Conservation (phyloP, 1,140 invertebrate genomes). For the Muscidifurax raptorellus region DNA sequence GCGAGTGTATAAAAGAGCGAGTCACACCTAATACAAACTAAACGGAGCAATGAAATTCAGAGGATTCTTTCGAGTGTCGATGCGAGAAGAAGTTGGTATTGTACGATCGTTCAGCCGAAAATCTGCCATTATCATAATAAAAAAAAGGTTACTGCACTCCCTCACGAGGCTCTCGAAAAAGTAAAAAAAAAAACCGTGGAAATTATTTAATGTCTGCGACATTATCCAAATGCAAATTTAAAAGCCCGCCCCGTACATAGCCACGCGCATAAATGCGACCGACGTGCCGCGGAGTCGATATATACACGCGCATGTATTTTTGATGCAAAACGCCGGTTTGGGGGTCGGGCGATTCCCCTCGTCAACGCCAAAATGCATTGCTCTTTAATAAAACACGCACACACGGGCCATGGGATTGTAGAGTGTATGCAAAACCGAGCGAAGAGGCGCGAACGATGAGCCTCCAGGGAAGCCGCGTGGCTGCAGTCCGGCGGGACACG, state of each 20-base stretch:
- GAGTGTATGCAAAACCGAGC: constrained; percentile 28
- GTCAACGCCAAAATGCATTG: constrained; percentile 43
- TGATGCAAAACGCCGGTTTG: constrained; percentile 21
- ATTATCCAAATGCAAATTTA: constrained; percentile 49
- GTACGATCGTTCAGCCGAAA: too few species aligned
- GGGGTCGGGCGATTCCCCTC: constrained; percentile 4
- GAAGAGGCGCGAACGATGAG: constrained; percentile 42
- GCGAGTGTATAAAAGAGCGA: background rate
- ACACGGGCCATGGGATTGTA: background rate
- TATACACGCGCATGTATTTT: constrained; percentile 20
- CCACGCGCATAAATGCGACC: constrained; percentile 3
- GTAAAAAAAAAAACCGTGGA: background rate
- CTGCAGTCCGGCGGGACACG: background rate
- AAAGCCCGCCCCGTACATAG: constrained; percentile 27
- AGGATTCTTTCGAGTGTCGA: background rate
- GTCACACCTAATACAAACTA: constrained; percentile 44
- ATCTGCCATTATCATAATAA: too few species aligned
- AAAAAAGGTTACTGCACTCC: background rate
- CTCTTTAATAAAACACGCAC: constrained; percentile 48
- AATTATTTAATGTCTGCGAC: constrained; percentile 40
- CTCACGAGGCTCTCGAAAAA: background rate
- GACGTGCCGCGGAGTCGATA: background rate
- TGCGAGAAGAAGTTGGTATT: too few species aligned
- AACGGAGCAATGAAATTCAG: constrained; percentile 37
- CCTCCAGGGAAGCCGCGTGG: constrained; percentile 27